These are phyloP conservation scores for Drosophila baimaii DNA, from an alignment of 1,140 invertebrate species.

Conservation along the genomic window DNA sequence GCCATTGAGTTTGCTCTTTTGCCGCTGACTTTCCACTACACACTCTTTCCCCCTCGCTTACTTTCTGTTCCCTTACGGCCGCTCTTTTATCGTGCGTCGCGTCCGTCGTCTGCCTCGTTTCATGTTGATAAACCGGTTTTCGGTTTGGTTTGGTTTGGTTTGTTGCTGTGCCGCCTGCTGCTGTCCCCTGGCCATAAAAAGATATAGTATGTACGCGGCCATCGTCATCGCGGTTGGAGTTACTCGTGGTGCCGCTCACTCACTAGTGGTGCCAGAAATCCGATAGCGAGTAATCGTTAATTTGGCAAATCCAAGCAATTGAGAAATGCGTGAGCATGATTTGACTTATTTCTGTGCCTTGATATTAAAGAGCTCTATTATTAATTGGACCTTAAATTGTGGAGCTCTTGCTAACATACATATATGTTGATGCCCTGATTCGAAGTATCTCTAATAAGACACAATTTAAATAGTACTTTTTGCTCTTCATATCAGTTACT, in stretches of 20 bases:
- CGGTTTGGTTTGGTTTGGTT: slow-evolving; percentile 50
- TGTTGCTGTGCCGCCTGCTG: slow-evolving; percentile 43
- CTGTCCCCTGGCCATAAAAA: slow-evolving; percentile 57
- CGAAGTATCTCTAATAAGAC: not conserved
- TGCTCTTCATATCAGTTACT: not conserved
- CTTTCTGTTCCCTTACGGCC: slow-evolving; percentile 27
- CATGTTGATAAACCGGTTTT: slow-evolving; percentile 78
- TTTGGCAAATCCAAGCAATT: slow-evolving; percentile 17
- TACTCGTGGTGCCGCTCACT: slow-evolving; percentile 15
- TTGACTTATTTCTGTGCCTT: not conserved
- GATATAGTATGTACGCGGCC: slow-evolving; percentile 50
- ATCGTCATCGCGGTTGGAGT: slow-evolving; percentile 44
- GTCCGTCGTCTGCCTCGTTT: slow-evolving; percentile 41
- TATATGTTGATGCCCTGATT: no score
- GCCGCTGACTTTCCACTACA: slow-evolving; percentile 33
- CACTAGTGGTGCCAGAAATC: slow-evolving; percentile 28
- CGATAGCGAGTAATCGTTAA: slow-evolving; percentile 15
- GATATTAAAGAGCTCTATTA: not conserved
- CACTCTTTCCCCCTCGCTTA: not conserved
- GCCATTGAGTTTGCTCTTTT: slow-evolving; percentile 60
- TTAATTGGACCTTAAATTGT: not conserved
- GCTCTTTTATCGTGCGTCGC: slow-evolving; percentile 70
- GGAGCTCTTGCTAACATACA: no score
- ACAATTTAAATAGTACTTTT: not conserved
- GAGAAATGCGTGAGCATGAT: slow-evolving; percentile 4